Base-by-base conservation (phyloP, 1,140 invertebrate species). In the Asobara japonica region DNA sequence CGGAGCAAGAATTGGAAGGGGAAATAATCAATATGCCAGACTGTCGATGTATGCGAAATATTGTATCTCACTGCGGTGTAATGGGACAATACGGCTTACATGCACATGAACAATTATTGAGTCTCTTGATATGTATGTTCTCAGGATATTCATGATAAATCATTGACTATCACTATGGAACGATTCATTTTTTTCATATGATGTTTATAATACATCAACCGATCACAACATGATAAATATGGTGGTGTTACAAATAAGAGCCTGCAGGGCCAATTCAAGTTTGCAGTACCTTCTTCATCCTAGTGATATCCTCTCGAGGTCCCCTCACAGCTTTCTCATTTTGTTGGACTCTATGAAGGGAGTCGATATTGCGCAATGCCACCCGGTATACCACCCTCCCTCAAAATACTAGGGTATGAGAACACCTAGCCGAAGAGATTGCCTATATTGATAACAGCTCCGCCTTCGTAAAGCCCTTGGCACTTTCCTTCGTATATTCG, bases 381-480 rank as follows among this genome's bases (percentile, higher is more conserved):
- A n/a, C n/a, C 20, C 51, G 51, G 41, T 56, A 25, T 56, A 56
- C 51, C 51, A 56, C 51, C 51, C 51, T 56, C 13, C n/a, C 41
- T 38, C 45, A 51, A 22, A 6, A 25, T 10, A 56, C 18, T 27
- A 22, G 20, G 13, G 20, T 13, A 56, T 56, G 51, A 56, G 51
- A 56, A 2, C 6, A 56, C 51, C 51, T 56, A 56, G 25, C 22
- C 22, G 10, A 25, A 56, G 51, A 56, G 51, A 56, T 56, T 56
- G 51, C 51, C 51, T 27, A 56, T 56, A 56, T 56, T 56, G 51
- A 56, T 56, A 56, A 56, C 51, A 56, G 25, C 51, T 56, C 51
- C 51, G 18, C 51, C 51, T 56, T 56, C 41, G 20, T 51, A 51
- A 8, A 25, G 25, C 51, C 51, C 51, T 27, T 25, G 45, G 45